Base-by-base conservation (phyloP, 2,797 vertebrate genomes). In the Trachurus trachurus region DNA sequence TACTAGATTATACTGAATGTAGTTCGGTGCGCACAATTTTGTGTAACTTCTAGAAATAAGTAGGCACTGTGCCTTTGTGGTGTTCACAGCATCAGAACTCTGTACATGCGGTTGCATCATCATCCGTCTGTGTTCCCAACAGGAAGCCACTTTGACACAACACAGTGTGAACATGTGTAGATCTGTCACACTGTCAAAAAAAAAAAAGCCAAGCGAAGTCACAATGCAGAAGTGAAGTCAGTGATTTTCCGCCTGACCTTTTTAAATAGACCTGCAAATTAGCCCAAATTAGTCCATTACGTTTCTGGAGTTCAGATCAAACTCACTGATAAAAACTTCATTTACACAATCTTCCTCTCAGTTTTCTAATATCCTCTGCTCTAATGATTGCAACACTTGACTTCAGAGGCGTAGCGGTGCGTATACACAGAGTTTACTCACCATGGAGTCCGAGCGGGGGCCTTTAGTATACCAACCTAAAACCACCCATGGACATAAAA, bases 221-320 rank as follows among this genome's bases (percentile, higher is more conserved):
- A 47, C 47, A 37, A 59, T n/a, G 2, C n/a, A 11, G 6, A 17
- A 34, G 19, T 63, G 44, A 63, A 29, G 26, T 47, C 22, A 39
- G 11, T 7, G 3, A 53, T 44, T 22, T 64, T 2, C 9, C 34
- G 42, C 10, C 52, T 26, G 68, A 84, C 69, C 72, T 76, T 68
- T 68, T 66, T 17, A 34, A 37, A 53, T 40, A 17, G 11, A n/a
- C 22, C 3, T 29, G 3, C 31, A 37, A 39, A 58, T 56, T 40
- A 74, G 59, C 31, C n/a, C 22, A 22, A 45, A 45, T 17, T 17
- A n/a, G 7, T n/a, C 13, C 22, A 66, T 26, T 31, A 9, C 13
- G 4, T 9, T 21, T 26, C 21, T 49, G 39, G 54, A 63, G 66
- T 69, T 76, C 49, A 76, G 5, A 44, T n/a, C 39, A 34, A 45